A percentile compares a stretch with the other conserved stretches of the same genome.
phyloP scores from a whole-genome alignment of 2,888 invertebrate species.

The Lordiphosa andalusiaca region DNA sequence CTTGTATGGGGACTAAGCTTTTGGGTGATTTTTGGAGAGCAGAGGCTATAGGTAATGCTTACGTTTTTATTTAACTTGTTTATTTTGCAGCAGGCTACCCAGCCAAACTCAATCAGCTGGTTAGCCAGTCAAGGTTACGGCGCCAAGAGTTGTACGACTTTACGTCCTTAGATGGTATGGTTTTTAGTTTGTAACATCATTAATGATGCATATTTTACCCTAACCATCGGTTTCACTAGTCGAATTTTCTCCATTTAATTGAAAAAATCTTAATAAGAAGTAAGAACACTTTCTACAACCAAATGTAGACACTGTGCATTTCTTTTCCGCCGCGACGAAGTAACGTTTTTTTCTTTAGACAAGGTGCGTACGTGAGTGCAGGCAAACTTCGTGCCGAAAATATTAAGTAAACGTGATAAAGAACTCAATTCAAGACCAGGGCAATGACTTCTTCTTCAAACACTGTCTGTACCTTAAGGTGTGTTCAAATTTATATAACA shows the following conservation, averaged over 20 bases:
- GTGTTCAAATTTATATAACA: constrained; percentile 12
- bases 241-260: constrained; percentile 25
- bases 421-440: constrained; percentile 11
- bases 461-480: too few species aligned
- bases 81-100: too few species aligned
- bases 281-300: constrained; percentile 67
- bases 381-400: constrained; percentile 23
- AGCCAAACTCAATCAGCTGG: too few species aligned
- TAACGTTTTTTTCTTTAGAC: constrained; percentile 34
- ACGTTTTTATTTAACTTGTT: too few species aligned
- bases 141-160: too few species aligned
- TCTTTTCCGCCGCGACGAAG: constrained; percentile 24
- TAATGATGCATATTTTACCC: background rate
- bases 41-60: too few species aligned
- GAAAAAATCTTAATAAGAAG: constrained; percentile 4
- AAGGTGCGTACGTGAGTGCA: constrained; percentile 10
- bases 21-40: too few species aligned
- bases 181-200: too few species aligned
- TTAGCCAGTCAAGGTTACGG: too few species aligned
- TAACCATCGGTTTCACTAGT: constrained; percentile 40
- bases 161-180: too few species aligned
- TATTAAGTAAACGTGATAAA: constrained; percentile 12
- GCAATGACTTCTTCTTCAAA: too few species aligned
- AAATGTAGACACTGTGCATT: constrained; percentile 20
- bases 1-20: too few species aligned